Base-by-base conservation (phyloP, 2,113 vertebrate genomes). In the Hippocampus mohnikei region DNA sequence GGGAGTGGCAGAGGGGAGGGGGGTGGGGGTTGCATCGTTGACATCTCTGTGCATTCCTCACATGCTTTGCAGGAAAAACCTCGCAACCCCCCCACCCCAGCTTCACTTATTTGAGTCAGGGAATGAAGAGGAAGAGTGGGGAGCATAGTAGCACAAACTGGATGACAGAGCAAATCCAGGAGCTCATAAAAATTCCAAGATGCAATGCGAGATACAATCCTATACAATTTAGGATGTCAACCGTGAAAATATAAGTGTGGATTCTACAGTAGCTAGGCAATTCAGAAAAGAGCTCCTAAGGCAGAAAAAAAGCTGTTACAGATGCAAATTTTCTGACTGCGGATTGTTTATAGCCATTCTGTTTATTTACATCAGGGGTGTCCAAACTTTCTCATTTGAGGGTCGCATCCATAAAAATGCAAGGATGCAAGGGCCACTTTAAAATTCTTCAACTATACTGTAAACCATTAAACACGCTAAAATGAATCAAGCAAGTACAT, bases 41-140 rank as follows among this genome's bases (percentile, higher is more conserved):
- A 85, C 81, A 83, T 66, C 81, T 77, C 73, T n/a, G 60, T 73
- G 75, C 89, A 93, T 92, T 91, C 91, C 85, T 81, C 69, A 75
- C 88, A 92, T 93, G 88, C 89, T 85, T 84, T 65, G 37, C 70
- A 69, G 73, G 74, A 87, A 69, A 44, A 83, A 79, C 81, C 82
- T 6, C 1, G 71, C 21, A 80, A 77, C 78, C 82, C 81, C 79
- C 71, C 70, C n/a, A n/a, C n/a, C 75, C 64, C 18, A 4, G 81
- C 27, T 29, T 33, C 58, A 33, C 58, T 70, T 72, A 69, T 84
- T 82, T 84, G 62, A 74, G 73, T 74, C 75, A 33, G 42, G 33
- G 48, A 52, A 53, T 50, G 27, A 58, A 55, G 60, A 65, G 55
- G 33, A 21, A 48, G 37, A n/a, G 9, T 37, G 1, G 15, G 44